phyloP scores from a whole-genome alignment of 1,140 invertebrate species.

The Lordiphosa clarofinis region DNA sequence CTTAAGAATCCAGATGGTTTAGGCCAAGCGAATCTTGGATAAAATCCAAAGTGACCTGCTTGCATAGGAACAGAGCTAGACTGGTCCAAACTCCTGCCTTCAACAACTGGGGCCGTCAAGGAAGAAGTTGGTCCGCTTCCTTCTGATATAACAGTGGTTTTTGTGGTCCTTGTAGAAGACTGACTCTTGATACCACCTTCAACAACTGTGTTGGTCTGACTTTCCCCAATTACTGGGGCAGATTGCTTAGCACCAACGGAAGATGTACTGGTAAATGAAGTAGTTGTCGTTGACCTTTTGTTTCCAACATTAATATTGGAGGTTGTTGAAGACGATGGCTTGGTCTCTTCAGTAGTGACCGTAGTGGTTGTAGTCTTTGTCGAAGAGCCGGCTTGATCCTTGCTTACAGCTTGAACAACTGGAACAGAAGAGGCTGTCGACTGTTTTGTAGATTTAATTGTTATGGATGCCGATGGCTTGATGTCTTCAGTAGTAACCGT shows the following conservation, averaged over 20 bases:
- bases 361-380: too few species aligned
- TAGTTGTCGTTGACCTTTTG: neutral
- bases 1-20: slow-evolving; percentile 6
- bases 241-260: neutral
- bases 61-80: neutral
- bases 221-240: neutral
- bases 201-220: neutral
- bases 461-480: neutral
- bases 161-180: slow-evolving; percentile 5
- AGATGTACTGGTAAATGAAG: neutral
- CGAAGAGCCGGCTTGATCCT: too few species aligned
- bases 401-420: too few species aligned
- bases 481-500: neutral
- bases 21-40: slow-evolving; percentile 6
- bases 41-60: neutral
- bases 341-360: too few species aligned
- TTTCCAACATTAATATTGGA: neutral
- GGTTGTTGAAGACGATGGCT: neutral
- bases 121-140: neutral
- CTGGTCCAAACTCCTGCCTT: neutral
- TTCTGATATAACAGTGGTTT: neutral
- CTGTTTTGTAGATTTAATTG: neutral
- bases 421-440: too few species aligned
- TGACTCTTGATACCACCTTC: slow-evolving; percentile 1
- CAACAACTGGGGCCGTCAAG: neutral